Conservation (phyloP, 2,888 invertebrate genomes). For the Ectemnius lituratus region DNA sequence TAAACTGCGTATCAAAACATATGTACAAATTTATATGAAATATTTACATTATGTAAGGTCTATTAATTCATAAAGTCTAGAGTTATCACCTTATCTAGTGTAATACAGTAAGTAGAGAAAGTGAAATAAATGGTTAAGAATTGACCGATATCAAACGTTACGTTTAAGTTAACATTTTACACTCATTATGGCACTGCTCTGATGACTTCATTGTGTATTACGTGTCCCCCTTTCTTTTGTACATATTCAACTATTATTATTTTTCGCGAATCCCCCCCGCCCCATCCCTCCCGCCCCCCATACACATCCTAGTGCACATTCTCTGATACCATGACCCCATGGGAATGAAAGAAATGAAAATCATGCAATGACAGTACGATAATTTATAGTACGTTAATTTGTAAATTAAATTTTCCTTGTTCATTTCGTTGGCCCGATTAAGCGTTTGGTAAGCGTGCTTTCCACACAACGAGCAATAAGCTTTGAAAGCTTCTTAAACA, state of each 20-base stretch:
- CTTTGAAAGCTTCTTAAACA: slow-evolving; percentile 38
- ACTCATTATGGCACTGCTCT: slow-evolving; percentile 60
- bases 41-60: slow-evolving; percentile 56
- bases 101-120: slow-evolving; percentile 50
- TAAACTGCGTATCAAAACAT: slow-evolving; percentile 62
- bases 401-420: slow-evolving; percentile 54
- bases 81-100: slow-evolving; percentile 52
- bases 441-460: slow-evolving; percentile 26
- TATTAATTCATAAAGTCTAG: slow-evolving; percentile 54
- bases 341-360: slow-evolving; percentile 41
- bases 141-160: slow-evolving; percentile 55
- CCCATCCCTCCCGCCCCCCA: not conserved
- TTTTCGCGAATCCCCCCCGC: slow-evolving; percentile 31
- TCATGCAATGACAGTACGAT: slow-evolving; percentile 38
- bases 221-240: slow-evolving; percentile 45
- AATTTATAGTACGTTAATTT: slow-evolving; percentile 40
- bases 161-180: slow-evolving; percentile 51
- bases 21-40: slow-evolving; percentile 60
- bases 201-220: slow-evolving; percentile 51
- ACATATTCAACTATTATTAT: slow-evolving; percentile 42
- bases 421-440: slow-evolving; percentile 48
- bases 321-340: slow-evolving; percentile 24
- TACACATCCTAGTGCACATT: slow-evolving; percentile 14
- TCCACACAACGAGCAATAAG: slow-evolving; percentile 22
- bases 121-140: slow-evolving; percentile 51